Base-by-base conservation (phyloP, 1,140 invertebrate genomes). In the Apis dorsata region DNA sequence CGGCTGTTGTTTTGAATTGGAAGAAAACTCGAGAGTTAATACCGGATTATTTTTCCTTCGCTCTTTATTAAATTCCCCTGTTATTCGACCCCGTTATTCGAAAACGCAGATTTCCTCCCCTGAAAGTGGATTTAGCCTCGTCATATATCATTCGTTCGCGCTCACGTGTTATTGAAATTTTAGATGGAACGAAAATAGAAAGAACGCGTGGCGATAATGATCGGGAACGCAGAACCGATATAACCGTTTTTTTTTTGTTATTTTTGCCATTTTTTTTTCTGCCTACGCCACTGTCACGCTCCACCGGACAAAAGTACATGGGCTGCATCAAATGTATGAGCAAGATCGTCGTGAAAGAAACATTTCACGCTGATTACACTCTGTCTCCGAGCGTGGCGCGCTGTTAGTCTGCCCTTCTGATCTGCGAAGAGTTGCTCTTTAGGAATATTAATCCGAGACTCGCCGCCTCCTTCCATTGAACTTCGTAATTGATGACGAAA, bases 281-380 rank as follows among this genome's bases (percentile, higher is more conserved):
- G 21, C 51, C 75, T 63, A 72, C 81, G 81, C 75, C 76, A 83
- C 53, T 83, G 81, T 57, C 28, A 44, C 13, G 60, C 51, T 21
- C 81, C 81, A 57, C 17, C 59, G 68, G 59, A 83, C 75, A 83
- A 72, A 71, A 63, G 75, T 72, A 34, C 57, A 81, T 53, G 70
- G 71, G 70, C 68, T 70, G 55, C 78, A 84, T 88, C 77, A 82
- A 83, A 83, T 84, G 85, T 75, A 83, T 60, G 81, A 78, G 78
- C 78, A 85, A 83, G 79, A 82, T 90, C 86, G 79, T 86, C 79
- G 75, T 86, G 79, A 88, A 86, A 87, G 83, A 79, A 88, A 89
- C 86, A 89, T 90, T 90, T 90, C 85, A 88, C 75, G 79, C 83
- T 90, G 84, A 90, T 90, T 90, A 90, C 86, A 85, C 86, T 81